A percentile compares a stretch with the other conserved stretches of the same genome.
Evolutionary conservation across 2,888 invertebrate genomes (phyloP).

Genomic region (Ornithoptera priamus): DNA sequence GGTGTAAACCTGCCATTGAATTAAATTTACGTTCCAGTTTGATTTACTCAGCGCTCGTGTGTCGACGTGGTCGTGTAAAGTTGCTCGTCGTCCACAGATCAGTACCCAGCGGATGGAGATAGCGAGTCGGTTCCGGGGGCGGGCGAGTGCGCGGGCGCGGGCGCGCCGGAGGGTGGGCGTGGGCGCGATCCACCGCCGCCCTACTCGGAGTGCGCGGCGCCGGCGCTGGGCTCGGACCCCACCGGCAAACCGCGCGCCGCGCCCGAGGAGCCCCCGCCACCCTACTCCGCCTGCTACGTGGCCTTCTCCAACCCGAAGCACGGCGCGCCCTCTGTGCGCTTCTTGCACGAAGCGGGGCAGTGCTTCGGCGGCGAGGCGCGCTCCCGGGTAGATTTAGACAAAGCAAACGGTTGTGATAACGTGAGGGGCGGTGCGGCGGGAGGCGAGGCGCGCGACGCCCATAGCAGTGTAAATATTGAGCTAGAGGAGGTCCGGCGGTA

Average conservation of each 20-base stretch:
- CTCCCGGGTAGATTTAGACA: background rate
- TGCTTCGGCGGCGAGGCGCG: conserved; percentile 23
- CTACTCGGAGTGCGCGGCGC: conserved; percentile 51
- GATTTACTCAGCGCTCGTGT: no score
- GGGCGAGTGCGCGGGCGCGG: conserved; percentile 36
- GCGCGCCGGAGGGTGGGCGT: background rate
- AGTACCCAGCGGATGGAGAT: conserved; percentile 33
- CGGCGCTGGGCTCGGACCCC: background rate
- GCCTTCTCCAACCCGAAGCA: conserved; percentile 48
- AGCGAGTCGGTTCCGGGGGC: background rate
- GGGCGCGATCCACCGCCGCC: conserved; percentile 54
- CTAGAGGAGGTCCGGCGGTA: background rate
- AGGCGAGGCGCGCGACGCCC: background rate
- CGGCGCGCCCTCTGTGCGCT: conserved; percentile 46
- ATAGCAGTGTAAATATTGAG: conserved; percentile 3
- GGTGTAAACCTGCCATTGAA: no score
- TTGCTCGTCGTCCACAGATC: conserved; percentile 35
- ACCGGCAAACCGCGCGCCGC: conserved; percentile 25
- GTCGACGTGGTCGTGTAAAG: no score
- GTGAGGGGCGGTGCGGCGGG: background rate
- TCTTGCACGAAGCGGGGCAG: conserved; percentile 39
- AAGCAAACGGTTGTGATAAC: conserved; percentile 10
- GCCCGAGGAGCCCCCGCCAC: conserved; percentile 59
- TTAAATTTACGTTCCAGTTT: no score
- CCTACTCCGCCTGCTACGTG: conserved; percentile 60